A percentile compares a stretch with the other conserved stretches of the same genome.
These are phyloP conservation scores for Isotomurus palustris DNA, from an alignment of 2,888 invertebrate species.

Conservation along the genomic window DNA sequence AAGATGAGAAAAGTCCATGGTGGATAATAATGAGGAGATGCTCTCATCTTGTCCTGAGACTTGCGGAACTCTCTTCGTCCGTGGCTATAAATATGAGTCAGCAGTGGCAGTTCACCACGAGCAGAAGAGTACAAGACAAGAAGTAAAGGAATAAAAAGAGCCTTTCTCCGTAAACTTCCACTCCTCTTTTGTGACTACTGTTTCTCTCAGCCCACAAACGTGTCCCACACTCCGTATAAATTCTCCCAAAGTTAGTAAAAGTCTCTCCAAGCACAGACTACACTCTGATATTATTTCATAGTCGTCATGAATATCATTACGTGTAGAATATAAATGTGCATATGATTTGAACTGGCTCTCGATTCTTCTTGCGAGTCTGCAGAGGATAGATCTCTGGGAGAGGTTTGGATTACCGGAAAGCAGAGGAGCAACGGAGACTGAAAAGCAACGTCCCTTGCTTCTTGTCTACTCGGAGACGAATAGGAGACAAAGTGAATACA, in stretches of 20 bases:
- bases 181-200: neutral
- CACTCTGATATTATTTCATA: slow-evolving; percentile 5
- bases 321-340: neutral
- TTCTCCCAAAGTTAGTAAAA: no score
- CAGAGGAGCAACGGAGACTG: neutral
- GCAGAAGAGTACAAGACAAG: neutral
- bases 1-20: slow-evolving; percentile 41
- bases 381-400: no score
- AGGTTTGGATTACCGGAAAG: slow-evolving; percentile 6
- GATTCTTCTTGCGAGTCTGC: slow-evolving; percentile 3
- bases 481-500: slow-evolving; percentile 11
- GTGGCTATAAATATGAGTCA: slow-evolving; percentile 12
- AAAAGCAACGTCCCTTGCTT: neutral
- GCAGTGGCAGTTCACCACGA: neutral
- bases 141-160: neutral
- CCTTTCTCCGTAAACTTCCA: neutral
- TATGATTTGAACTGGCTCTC: neutral
- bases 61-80: neutral
- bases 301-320: slow-evolving; percentile 14
- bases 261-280: no score
- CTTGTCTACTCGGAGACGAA: neutral
- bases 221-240: no score
- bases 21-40: slow-evolving; percentile 36
- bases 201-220: neutral
- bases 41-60: slow-evolving; percentile 21